Evolutionary conservation across 2,797 vertebrate species (phyloP).

Genomic region (Lepidocolaptes lacrymiger): DNA sequence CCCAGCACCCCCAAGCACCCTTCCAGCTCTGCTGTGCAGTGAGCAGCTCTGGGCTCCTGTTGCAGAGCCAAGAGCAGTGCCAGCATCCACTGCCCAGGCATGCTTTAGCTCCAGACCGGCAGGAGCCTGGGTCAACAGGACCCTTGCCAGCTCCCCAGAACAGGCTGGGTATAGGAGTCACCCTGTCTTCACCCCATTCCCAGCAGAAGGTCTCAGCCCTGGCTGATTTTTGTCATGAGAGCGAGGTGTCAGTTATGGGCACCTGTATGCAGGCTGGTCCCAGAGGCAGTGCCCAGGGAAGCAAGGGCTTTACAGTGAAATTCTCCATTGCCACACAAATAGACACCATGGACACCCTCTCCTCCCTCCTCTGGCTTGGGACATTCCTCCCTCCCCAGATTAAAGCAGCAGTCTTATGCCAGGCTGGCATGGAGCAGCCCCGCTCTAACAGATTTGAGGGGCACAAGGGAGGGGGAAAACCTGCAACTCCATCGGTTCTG

Average conservation of each 20-base stretch:
- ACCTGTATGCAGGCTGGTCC: neutral
- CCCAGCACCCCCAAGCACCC: neutral
- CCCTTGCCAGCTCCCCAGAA: neutral
- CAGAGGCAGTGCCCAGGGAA: neutral
- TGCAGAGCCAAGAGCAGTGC: neutral
- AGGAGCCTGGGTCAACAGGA: neutral
- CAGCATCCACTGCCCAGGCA: fast-evolving
- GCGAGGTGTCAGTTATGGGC: fast-evolving
- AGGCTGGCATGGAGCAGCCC: neutral
- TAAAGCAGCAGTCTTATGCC: neutral
- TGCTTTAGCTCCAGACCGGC: neutral
- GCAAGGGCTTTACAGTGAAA: fast-evolving
- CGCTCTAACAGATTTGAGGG: neutral
- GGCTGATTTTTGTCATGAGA: neutral
- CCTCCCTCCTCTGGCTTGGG: neutral
- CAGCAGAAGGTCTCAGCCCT: neutral
- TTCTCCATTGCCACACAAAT: neutral
- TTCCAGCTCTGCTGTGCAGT: neutral
- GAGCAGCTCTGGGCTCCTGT: neutral
- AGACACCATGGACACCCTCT: neutral
- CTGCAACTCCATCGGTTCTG: fast-evolving
- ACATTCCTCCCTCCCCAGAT: neutral
- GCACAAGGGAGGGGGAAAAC: neutral
- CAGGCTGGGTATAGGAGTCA: neutral
- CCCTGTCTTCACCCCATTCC: neutral